A percentile compares a stretch with the other conserved stretches of the same genome.
Evolutionary conservation across 2,888 invertebrate species (phyloP).

Genomic region (Phyto melanocephala): DNA sequence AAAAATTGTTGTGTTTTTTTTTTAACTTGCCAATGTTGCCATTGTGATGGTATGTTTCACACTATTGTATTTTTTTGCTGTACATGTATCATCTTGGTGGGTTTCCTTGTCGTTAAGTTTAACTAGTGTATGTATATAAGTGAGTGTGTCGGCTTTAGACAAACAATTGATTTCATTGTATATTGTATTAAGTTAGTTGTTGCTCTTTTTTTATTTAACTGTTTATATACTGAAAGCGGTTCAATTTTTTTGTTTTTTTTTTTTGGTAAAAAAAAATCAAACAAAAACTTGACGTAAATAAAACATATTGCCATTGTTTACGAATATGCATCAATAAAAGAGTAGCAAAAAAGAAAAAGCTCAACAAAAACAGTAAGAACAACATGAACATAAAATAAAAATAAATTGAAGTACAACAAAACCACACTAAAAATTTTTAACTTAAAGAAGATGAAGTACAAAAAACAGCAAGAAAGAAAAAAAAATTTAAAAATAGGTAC

Average conservation of each 20-base stretch:
- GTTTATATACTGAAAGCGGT: conserved; percentile 10
- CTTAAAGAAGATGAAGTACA: conserved; percentile 30
- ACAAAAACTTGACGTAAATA: conserved; percentile 50
- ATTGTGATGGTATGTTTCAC: background rate
- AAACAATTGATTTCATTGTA: conserved; percentile 34
- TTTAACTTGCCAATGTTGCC: background rate
- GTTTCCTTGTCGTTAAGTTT: conserved; percentile 9
- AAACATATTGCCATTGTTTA: conserved; percentile 61
- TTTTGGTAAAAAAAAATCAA: background rate
- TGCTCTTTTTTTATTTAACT: conserved; percentile 16
- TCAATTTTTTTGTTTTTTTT: background rate
- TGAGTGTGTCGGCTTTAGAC: background rate
- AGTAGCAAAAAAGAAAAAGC: background rate
- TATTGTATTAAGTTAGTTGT: background rate
- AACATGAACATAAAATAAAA: conserved; percentile 27
- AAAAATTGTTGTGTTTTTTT: background rate
- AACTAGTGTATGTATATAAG: background rate
- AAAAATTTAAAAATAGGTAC: conserved; percentile 7
- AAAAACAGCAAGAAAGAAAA: background rate
- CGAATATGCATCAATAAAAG: conserved; percentile 53
- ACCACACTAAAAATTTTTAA: conserved; percentile 21
- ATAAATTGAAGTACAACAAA: conserved; percentile 45
- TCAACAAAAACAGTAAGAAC: background rate
- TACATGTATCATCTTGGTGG: conserved; percentile 20
- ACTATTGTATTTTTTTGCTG: background rate